Base-by-base conservation (phyloP, 2,797 vertebrate genomes). In the Clarias platycephalus region DNA sequence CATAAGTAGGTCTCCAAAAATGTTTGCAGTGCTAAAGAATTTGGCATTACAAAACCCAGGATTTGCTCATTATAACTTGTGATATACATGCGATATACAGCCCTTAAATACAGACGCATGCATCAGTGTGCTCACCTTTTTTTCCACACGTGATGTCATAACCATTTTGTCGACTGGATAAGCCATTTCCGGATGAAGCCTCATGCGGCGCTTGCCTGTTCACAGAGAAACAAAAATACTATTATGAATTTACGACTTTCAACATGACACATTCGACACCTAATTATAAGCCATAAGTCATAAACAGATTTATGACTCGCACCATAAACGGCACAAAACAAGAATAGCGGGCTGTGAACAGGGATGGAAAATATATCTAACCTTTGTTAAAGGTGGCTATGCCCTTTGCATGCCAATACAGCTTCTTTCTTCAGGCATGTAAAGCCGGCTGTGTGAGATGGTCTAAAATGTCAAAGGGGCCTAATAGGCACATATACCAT, bases 171-270 rank as follows among this genome's bases (percentile, higher is more conserved):
- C 92, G 86, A 88, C 88, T 92, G 91, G 92, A 93, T 91, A 92
- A 91, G 74, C 93, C 88, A 91, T 92, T 92, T 0, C 91, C 90
- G 89, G 92, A 92, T 81, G 94, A 94, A 89, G 92, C 94, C 91
- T 96, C 95, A n/a, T 89, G 12, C 26, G 95, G 94, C 68, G 90
- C 87, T 89, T 92, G 94, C 92, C 96, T 97, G 94, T 91, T 90
- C 92, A 91, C 91, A 90, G 90, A 95, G 90, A 94, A 37, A 88
- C 89, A 71, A 86, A 40, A n/a, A 55, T 15, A 74, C 82, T 8
- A 68, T 89, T 37, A 88, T 68, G 28, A 60, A 88, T 53, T 63
- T 58, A 68, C 53, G 53, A 86, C 57, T 72, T 58, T 9, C 15
- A 80, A 72, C 20, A 55, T 66, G 55, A 31, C 18, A 83, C 37